Percentiles rank a stretch among this genome's conserved stretches.
Conservation (phyloP, 2,888 invertebrate species). For the Julus scandinavius region DNA sequence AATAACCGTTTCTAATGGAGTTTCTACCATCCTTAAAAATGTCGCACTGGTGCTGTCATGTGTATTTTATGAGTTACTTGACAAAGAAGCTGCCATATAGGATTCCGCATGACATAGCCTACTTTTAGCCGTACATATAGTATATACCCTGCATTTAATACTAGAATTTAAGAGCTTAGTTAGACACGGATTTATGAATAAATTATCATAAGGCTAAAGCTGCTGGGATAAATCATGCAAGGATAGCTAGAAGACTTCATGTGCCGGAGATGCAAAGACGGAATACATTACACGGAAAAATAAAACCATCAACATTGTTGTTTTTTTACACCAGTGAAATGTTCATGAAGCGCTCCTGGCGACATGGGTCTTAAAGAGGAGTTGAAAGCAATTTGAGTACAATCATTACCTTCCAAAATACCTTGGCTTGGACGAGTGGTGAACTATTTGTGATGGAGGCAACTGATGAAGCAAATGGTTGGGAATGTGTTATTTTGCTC, state of each 20-base stretch:
- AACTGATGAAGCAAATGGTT: neutral
- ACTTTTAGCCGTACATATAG: neutral
- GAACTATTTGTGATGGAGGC: neutral
- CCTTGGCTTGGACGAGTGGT: neutral
- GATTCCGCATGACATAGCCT: slow-evolving; percentile 12
- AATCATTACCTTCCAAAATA: slow-evolving; percentile 7
- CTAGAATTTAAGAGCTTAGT: slow-evolving; percentile 42
- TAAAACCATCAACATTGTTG: neutral
- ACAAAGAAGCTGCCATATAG: slow-evolving; percentile 27
- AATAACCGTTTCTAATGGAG: neutral
- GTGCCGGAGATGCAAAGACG: neutral
- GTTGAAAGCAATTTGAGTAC: neutral
- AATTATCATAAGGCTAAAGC: neutral
- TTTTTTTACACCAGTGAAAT: neutral
- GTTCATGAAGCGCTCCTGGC: neutral
- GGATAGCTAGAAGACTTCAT: neutral
- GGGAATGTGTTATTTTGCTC: neutral
- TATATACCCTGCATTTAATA: neutral
- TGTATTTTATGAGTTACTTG: slow-evolving; percentile 14
- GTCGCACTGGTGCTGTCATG: neutral
- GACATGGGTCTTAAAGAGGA: neutral
- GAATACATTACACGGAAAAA: neutral
- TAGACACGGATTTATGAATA: slow-evolving; percentile 39
- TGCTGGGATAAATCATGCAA: slow-evolving; percentile 5
- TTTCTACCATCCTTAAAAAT: neutral